Evolutionary conservation across 2,113 vertebrate genomes (phyloP), one percentile per base, ranked within the genome.

Genomic region (Neolamprologus hecqui): DNA sequence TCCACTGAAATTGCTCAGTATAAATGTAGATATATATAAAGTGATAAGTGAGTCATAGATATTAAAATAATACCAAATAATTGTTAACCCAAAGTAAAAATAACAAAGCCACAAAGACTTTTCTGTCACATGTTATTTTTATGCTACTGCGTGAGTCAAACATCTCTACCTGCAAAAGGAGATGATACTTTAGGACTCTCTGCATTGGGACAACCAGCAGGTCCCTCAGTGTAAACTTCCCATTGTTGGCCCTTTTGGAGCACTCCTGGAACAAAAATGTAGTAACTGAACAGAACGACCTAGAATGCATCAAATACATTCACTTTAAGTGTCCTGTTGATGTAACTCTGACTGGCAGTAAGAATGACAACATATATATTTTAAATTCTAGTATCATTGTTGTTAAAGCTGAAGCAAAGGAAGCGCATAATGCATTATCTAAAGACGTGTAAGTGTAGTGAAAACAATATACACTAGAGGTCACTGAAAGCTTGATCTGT

Each of bases 171-270:
- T 99, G 98, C 17, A 99, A 97, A 19, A 99, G 96, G 2, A 99
- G 97, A 57, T 99, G 98, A 79, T 99, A 99, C 88, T 99, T 99
- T 21, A 99, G 92, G 77, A 99, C 97, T 91, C 98, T 96, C 87
- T 99, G 98, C 98, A 99, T 99, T 2, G 98, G 98, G 85, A 99
- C 98, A 10, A 99, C 98, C 55, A 99, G 96, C 83, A 99, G 96
- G 94, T 99, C 98, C 77, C 98, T 94, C 88, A 99, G 93, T 0
- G 97, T 98, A 82, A 99, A 99, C 84, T 98, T 99, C 65, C 98
- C 98, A 2, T 98, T 99, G 93, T 99, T 99, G 31, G 98, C 98
- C 90, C 98, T 97, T 94, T 98, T 99, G 35, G 98, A 98, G 94
- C 98, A 99, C 84, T 99, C 98, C 97, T 98, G 79, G 2, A 90